A percentile compares a stretch with the other conserved stretches of the same genome.
Evolutionary conservation across 2,113 vertebrate genomes (phyloP).

Genomic region (Etheostoma cragini): DNA sequence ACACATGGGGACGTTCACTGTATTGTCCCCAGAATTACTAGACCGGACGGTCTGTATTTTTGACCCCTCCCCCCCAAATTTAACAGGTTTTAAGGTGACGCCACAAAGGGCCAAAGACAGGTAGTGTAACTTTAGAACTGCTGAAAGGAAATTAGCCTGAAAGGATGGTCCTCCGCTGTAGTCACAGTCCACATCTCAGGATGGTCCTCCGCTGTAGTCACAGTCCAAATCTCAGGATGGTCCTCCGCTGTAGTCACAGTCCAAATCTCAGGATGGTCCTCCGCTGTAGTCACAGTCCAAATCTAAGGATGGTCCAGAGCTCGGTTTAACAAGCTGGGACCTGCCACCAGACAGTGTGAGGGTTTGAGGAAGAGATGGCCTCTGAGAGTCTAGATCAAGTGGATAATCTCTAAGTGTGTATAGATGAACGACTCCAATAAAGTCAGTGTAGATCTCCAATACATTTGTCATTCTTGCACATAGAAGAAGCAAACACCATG

Average conservation of each 20-base stretch:
- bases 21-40: slow-evolving; percentile 9
- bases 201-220: background rate
- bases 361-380: slow-evolving; percentile 34
- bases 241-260: slow-evolving; percentile 45
- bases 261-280: slow-evolving; percentile 25
- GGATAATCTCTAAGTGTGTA: slow-evolving; percentile 22
- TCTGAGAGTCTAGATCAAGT: slow-evolving; percentile 41
- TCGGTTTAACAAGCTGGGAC: slow-evolving; percentile 33
- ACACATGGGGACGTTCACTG: slow-evolving; percentile 4
- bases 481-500: background rate
- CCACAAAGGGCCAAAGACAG: slow-evolving; percentile 24
- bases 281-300: slow-evolving; percentile 42
- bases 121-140: slow-evolving; percentile 39
- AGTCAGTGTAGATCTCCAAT: slow-evolving; percentile 41
- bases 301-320: slow-evolving; percentile 28
- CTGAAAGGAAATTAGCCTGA: slow-evolving; percentile 64
- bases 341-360: slow-evolving; percentile 36
- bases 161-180: slow-evolving; percentile 37
- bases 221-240: background rate
- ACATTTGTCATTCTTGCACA: slow-evolving; percentile 36
- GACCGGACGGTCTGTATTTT: background rate
- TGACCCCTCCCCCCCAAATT: background rate
- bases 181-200: slow-evolving; percentile 26
- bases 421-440: slow-evolving; percentile 25
- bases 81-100: slow-evolving; percentile 30